Percentiles rank a stretch among this genome's conserved stretches.
Conservation (phyloP, 1,140 invertebrate genomes). For the Bursaphelenchus mucronatus region DNA sequence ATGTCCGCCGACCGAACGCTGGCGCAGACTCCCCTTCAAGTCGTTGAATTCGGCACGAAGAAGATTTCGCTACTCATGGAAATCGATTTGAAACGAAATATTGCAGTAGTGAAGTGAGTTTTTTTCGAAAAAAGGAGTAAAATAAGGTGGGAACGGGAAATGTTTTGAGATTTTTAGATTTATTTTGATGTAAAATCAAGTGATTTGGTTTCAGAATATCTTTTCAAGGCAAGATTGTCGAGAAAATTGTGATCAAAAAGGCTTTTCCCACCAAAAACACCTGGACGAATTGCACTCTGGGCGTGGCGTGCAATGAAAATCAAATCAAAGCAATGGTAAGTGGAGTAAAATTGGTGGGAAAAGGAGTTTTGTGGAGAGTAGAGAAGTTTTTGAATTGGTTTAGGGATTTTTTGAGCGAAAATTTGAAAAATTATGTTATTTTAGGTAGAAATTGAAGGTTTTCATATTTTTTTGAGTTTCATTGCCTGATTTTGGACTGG, state of each 20-base stretch:
- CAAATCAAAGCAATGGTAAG: constrained; percentile 15
- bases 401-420: not conserved
- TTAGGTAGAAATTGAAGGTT: too few species aligned
- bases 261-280: constrained; percentile 7
- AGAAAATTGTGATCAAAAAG: not conserved
- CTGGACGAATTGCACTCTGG: constrained; percentile 6
- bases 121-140: constrained; percentile 14
- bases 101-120: not conserved
- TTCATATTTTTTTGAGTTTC: too few species aligned
- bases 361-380: not conserved
- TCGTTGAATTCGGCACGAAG: not conserved
- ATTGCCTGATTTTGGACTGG: too few species aligned
- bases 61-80: not conserved
- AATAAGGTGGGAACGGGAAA: constrained; percentile 10
- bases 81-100: constrained; percentile 3
- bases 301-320: not conserved
- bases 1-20: not conserved
- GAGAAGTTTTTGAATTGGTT: not conserved
- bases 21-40: constrained; percentile 12
- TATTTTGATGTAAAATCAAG: not conserved
- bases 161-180: not conserved
- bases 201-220: constrained; percentile 5
- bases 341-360: too few species aligned
- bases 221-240: not conserved
- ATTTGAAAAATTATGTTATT: too few species aligned